phyloP scores from a whole-genome alignment of 2,797 vertebrate species.

The Cephalopachus bancanus region DNA sequence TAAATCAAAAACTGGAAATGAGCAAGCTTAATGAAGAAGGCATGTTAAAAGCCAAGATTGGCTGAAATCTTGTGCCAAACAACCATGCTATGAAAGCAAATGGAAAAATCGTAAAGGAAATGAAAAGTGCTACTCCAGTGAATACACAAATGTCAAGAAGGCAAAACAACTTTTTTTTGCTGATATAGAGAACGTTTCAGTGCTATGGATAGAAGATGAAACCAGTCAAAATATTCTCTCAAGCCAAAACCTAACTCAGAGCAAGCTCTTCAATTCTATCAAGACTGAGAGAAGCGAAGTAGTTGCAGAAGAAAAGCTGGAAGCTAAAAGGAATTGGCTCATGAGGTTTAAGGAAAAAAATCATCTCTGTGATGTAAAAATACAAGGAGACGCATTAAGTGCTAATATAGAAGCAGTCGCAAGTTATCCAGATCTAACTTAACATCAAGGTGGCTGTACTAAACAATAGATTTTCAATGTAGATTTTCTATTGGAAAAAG shows the following conservation, averaged over 20 bases:
- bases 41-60: not conserved
- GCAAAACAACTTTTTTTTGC: not conserved
- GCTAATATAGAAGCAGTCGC: not conserved
- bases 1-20: not conserved
- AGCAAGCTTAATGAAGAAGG: not conserved
- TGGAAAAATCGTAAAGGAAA: not conserved
- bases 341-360: not conserved
- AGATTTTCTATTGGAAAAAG: not conserved
- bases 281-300: not conserved
- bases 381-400: not conserved
- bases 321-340: not conserved
- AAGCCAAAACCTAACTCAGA: not conserved
- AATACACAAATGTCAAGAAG: not conserved
- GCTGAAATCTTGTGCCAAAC: not conserved
- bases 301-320: not conserved
- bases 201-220: not conserved
- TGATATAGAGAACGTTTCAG: not conserved
- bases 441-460: not conserved
- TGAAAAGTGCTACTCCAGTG: not conserved
- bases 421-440: not conserved
- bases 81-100: not conserved
- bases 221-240: not conserved
- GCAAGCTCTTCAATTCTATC: not conserved
- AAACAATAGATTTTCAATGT: not conserved
- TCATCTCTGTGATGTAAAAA: not conserved